Base-by-base conservation (phyloP, 2,888 invertebrate species). In the Lydus trimaculatus region DNA sequence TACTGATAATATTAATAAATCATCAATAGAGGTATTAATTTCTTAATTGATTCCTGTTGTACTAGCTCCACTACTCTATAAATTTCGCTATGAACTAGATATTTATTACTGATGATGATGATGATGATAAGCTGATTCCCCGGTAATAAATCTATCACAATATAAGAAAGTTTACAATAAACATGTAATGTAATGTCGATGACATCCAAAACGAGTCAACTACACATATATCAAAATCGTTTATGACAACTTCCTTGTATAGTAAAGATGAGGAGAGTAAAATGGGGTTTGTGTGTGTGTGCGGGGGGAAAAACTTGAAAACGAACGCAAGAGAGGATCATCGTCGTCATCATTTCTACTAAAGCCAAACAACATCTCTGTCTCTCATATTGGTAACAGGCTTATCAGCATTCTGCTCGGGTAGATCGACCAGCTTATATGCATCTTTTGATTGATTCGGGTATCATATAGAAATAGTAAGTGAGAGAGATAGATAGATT, bases 401-500 rank as follows among this genome's bases (percentile, higher is more conserved):
- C 66, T 70, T 70, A 70, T 70, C 70, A 70, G 56, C 70, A 70
- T 70, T 70, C 70, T 66, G 62, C 64, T 70, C 66, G 64, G 58
- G 66, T 66, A 70, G 36, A 70, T 64, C 64, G 67, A 48, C 70
- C 65, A 64, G 62, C 75, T 72, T 73, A 72, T 76, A 75, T 74
- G 75, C 75, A 73, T 73, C 74, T 73, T 75, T 76, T 76, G 76
- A 78, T 76, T 76, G 78, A 78, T 78, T 76, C 67, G 68, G 67
- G 70, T 61, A 70, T 70, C 67, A 70, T 59, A 66, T 31, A 59
- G 31, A 59, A 28, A 28, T 17, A 31, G n/a, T n/a, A 17, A 58
- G 20, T 3, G 59, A 59, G 31, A 31, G 9, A 31, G 31, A 59
- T 8, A 59, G 59, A 59, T 31, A 43, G 36, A 31, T 4, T 11